Conservation (phyloP, 2,113 vertebrate genomes). For the Morone chrysops region DNA sequence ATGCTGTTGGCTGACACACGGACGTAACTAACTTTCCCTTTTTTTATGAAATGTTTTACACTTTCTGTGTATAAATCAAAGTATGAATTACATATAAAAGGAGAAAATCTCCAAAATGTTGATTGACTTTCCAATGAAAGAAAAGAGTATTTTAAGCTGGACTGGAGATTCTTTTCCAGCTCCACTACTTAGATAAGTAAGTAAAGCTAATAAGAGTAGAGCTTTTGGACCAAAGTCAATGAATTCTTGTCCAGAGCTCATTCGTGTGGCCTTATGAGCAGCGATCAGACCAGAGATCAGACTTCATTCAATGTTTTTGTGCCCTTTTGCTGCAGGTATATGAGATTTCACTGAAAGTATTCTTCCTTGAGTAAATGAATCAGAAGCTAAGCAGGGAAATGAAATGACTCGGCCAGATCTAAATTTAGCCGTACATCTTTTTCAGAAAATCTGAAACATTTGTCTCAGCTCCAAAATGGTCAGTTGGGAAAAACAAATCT, state of each 20-base stretch:
- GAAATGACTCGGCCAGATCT: background rate
- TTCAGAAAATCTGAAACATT: background rate
- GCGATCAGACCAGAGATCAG: background rate
- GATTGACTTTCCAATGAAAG: background rate
- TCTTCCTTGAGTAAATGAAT: background rate
- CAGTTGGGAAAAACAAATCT: background rate
- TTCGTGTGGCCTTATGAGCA: background rate
- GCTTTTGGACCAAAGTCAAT: background rate
- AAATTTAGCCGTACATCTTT: background rate
- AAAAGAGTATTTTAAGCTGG: background rate
- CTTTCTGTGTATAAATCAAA: too few relatives aligned
- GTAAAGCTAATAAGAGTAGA: background rate
- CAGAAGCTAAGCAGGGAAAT: background rate
- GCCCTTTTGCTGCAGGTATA: background rate
- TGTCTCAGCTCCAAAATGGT: background rate
- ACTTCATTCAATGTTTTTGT: background rate
- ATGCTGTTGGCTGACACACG: too few relatives aligned
- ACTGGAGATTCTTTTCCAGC: background rate
- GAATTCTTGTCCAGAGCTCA: background rate
- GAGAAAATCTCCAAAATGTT: background rate
- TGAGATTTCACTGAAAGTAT: background rate
- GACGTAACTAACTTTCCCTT: too few relatives aligned
- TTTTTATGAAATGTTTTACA: too few relatives aligned
- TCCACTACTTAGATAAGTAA: conserved; percentile 2
- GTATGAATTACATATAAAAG: too few relatives aligned